A percentile compares a stretch with the other conserved stretches of the same genome.
phyloP scores from a whole-genome alignment of 2,888 invertebrate genomes.

The Embidobia sp. region DNA sequence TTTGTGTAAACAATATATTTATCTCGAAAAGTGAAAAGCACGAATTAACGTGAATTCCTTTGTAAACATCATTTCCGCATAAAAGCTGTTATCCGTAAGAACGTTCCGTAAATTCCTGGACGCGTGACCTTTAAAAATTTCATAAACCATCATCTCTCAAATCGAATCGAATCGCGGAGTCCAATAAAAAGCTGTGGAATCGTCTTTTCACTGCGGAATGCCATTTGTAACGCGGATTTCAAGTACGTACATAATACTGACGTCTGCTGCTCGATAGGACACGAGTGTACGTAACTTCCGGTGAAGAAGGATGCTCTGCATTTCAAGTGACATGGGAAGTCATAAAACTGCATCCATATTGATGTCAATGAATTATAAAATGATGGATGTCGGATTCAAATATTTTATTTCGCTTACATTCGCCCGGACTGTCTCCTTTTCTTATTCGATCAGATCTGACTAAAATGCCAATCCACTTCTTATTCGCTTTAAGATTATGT shows the following conservation, averaged over 20 bases:
- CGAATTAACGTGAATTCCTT: too few species aligned
- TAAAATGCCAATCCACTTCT: background rate
- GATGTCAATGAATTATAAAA: slow-evolving; percentile 35
- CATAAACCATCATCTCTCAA: slow-evolving; percentile 8
- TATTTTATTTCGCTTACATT: slow-evolving; percentile 18
- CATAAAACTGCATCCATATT: slow-evolving; percentile 45
- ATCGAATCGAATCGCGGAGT: slow-evolving; percentile 10
- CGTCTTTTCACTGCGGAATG: slow-evolving; percentile 28
- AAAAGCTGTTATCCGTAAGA: too few species aligned
- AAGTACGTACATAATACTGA: slow-evolving; percentile 31
- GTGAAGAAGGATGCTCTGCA: slow-evolving; percentile 39
- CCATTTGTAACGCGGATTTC: slow-evolving; percentile 32
- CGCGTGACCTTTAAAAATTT: slow-evolving; percentile 14
- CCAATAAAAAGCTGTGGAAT: slow-evolving; percentile 24
- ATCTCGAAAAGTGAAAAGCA: too few species aligned
- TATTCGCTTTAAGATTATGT: too few species aligned
- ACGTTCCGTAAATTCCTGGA: too few species aligned
- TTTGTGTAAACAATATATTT: too few species aligned
- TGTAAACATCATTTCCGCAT: too few species aligned
- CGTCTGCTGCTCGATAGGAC: slow-evolving; percentile 22
- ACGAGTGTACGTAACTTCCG: slow-evolving; percentile 41
- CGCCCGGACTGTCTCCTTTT: too few species aligned
- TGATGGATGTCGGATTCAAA: slow-evolving; percentile 25
- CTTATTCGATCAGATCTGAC: background rate
- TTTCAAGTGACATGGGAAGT: slow-evolving; percentile 40